Evolutionary conservation across 2,113 vertebrate species (phyloP).

Genomic region (Herpailurus yagouaroundi): DNA sequence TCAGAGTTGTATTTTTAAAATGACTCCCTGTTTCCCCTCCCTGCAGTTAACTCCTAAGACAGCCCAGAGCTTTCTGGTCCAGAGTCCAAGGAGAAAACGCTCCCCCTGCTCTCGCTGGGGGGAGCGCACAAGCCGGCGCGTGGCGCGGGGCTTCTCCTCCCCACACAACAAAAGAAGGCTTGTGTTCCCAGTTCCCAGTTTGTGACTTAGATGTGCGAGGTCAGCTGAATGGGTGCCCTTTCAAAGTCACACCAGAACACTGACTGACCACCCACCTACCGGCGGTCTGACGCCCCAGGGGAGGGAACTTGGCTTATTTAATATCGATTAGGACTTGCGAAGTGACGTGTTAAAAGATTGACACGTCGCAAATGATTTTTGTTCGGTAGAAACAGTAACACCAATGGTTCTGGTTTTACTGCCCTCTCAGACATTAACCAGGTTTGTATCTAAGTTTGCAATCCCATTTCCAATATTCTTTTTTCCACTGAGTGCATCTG

Average conservation of each 20-base stretch:
- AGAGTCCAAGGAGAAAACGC: background rate
- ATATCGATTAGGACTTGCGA: background rate
- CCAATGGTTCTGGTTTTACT: background rate
- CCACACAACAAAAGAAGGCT: background rate
- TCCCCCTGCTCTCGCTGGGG: too few relatives aligned
- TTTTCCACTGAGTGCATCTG: background rate
- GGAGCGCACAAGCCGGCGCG: fast-evolving
- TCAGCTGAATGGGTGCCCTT: background rate
- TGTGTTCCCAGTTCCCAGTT: fast-evolving
- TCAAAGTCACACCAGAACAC: fast-evolving
- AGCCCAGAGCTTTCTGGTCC: background rate
- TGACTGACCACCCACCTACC: fast-evolving
- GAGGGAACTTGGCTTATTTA: background rate
- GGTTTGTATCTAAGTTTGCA: background rate
- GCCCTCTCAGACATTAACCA: background rate
- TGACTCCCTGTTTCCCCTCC: background rate
- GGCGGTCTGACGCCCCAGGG: fast-evolving
- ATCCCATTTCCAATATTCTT: background rate
- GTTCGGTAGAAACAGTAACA: background rate
- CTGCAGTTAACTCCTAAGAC: background rate
- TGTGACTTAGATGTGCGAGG: background rate
- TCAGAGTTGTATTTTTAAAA: background rate
- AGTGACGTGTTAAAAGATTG: background rate
- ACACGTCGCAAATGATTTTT: background rate
- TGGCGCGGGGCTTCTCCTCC: background rate